These are phyloP conservation scores for Centropus bengalensis DNA, from an alignment of 2,113 vertebrate species.

Conservation along the genomic window DNA sequence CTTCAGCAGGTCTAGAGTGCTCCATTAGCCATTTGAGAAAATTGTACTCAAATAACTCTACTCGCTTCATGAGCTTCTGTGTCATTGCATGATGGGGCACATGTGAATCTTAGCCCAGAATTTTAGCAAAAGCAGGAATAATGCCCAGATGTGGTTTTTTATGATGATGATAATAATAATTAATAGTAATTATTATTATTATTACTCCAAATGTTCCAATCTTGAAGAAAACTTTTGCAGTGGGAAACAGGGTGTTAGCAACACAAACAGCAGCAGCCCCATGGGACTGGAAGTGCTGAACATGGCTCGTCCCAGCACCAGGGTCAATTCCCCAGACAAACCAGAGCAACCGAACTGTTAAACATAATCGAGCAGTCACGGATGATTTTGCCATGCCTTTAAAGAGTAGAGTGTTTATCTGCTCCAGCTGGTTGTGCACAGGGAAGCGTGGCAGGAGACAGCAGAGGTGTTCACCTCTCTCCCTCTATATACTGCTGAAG, in stretches of 20 bases:
- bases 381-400: background rate
- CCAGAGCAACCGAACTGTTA: background rate
- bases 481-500: background rate
- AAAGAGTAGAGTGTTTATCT: background rate
- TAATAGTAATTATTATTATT: background rate
- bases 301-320: rapidly evolving
- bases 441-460: background rate
- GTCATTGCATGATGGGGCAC: rapidly evolving
- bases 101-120: background rate
- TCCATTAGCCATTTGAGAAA: background rate
- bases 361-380: rapidly evolving
- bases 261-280: rapidly evolving
- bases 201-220: background rate
- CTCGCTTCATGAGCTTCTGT: background rate
- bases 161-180: no score
- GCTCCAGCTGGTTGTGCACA: background rate
- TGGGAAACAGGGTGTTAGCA: rapidly evolving
- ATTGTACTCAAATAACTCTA: background rate
- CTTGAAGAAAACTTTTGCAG: background rate
- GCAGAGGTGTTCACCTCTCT: background rate
- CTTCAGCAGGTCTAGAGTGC: conserved; percentile 33
- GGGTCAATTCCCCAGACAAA: background rate
- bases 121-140: background rate
- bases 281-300: background rate
- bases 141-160: background rate